phyloP scores from a whole-genome alignment of 2,797 vertebrate genomes.

The Rhinella marina region DNA sequence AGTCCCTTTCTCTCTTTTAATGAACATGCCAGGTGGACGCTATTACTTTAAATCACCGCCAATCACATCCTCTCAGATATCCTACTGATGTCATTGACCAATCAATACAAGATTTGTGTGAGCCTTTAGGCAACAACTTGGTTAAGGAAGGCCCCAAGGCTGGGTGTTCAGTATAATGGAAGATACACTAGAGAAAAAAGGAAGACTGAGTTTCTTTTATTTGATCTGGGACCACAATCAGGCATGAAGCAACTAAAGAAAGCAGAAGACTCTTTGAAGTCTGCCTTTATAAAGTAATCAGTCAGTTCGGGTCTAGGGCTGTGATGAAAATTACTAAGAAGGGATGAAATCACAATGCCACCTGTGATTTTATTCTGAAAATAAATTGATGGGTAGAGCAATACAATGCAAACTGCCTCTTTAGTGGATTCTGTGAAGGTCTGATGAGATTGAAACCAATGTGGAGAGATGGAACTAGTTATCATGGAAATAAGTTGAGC shows the following conservation, averaged over 20 bases:
- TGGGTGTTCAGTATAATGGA: conserved; percentile 59
- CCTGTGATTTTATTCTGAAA: conserved; percentile 71
- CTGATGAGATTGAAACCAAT: conserved; percentile 64
- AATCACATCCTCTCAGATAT: not conserved
- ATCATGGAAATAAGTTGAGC: conserved; percentile 68
- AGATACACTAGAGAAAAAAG: conserved; percentile 57
- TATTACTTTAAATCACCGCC: not conserved
- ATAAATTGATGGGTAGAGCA: conserved; percentile 64
- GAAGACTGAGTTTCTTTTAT: conserved; percentile 59
- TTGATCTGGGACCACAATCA: conserved; percentile 66
- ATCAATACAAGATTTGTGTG: conserved; percentile 31
- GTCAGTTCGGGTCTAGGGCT: conserved; percentile 64
- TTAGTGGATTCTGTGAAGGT: conserved; percentile 63
- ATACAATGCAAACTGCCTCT: conserved; percentile 64
- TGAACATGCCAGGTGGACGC: not conserved
- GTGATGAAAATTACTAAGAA: conserved; percentile 69
- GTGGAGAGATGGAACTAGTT: conserved; percentile 62
- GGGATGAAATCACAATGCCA: conserved; percentile 70
- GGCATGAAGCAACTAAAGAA: conserved; percentile 59
- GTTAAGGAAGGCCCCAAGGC: conserved; percentile 58
- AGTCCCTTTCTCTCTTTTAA: not conserved
- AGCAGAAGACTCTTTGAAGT: conserved; percentile 62
- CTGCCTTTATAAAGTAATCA: conserved; percentile 70
- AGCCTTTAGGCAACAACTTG: conserved; percentile 23
- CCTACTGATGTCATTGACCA: conserved; percentile 4